phyloP scores from a whole-genome alignment of 2,888 invertebrate genomes.

The Belgica antarctica region DNA sequence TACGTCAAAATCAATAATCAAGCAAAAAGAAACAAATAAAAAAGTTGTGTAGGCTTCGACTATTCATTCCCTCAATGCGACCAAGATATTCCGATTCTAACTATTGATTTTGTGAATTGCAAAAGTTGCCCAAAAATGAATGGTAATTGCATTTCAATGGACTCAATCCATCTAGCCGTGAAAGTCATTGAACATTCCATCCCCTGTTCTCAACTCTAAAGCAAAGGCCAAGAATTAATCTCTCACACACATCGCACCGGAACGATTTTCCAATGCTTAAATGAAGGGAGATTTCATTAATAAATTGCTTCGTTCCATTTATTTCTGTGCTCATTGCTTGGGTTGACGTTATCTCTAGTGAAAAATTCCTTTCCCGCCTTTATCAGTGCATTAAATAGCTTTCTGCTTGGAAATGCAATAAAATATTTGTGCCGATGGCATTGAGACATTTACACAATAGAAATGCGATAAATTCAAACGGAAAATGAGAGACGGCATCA shows the following conservation, averaged over 20 bases:
- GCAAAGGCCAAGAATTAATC: not conserved
- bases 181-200: not conserved
- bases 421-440: conserved; percentile 18
- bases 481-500: not conserved
- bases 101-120: not conserved
- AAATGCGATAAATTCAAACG: conserved; percentile 31
- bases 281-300: conserved; percentile 24
- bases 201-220: not conserved
- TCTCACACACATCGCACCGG: not conserved
- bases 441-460: conserved; percentile 39
- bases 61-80: too few relatives aligned
- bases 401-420: not conserved
- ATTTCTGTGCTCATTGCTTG: not conserved
- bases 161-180: not conserved
- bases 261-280: conserved; percentile 4
- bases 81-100: conserved; percentile 3
- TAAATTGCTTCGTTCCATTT: conserved; percentile 11
- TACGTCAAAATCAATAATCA: too few relatives aligned
- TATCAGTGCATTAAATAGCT: conserved; percentile 29
- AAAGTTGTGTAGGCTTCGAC: too few relatives aligned
- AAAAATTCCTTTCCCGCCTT: conserved; percentile 5
- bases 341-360: not conserved
- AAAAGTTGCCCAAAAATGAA: too few relatives aligned
- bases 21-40: not conserved
- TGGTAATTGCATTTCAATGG: conserved; percentile 23